Evolutionary conservation across 35 echinoderm and acorn worm species (phyloP), one percentile per base, ranked within the genome.

Genomic region (Lytechinus pictus): DNA sequence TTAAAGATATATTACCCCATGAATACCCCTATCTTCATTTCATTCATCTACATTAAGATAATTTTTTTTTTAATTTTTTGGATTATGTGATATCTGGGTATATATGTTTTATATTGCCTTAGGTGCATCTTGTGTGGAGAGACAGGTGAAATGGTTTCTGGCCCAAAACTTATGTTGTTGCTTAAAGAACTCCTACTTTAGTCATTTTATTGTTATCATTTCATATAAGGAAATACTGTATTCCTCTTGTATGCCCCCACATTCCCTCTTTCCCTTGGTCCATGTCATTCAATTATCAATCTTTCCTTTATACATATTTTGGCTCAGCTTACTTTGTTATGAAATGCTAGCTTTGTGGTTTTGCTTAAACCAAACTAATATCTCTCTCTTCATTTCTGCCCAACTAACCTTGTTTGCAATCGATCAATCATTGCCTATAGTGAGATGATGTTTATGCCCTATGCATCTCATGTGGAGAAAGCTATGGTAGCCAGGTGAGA

Each of bases 401-500:
- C 88, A 52, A 90, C 88, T 90, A 90, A 90, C 28, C n/a, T 29
- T 8, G 29, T 90, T 90, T 54, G 52, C 88, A 58, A 58, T 58
- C 56, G 14, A 44, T 90, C 88, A 58, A 58, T 58, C 56, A 52
- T 12, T 90, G 88, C 66, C 88, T 54, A 13, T 55, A 93, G 92
- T 93, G 92, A 93, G 92, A 93, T 93, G 92, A 54, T 93, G 27
- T 55, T 93, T 55, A 93, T 93, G 92, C 92, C 95, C 21, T 89
- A 91, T 91, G 96, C 96, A 61, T 96, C 96, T 89, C 94, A 94
- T 52, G 92, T 94, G 95, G 98, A 99, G 94, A 99, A 96, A 52
- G 97, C 96, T 55, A 97, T 99, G 94, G 97, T 96, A 24, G 95
- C 94, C 86, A 98, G 96, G 97, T 98, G 95, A 95, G 96, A 19